phyloP scores from a whole-genome alignment of 2,797 vertebrate species.

The Gallinago stenura region DNA sequence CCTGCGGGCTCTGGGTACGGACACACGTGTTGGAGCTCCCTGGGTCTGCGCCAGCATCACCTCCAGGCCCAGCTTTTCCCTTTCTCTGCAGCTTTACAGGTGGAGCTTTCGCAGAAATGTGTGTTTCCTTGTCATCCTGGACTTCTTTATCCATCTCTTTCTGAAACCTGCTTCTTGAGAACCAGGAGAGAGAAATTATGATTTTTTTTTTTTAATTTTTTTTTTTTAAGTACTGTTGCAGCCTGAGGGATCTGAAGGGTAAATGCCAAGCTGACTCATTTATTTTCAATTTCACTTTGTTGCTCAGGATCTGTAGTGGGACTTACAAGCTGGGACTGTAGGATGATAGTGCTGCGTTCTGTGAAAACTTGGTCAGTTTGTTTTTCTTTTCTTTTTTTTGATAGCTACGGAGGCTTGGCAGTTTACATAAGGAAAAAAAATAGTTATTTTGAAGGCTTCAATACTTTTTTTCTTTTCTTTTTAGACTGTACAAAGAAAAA shows the following conservation, averaged over 20 bases:
- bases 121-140: background rate
- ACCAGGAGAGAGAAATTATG: background rate
- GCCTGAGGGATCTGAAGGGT: background rate
- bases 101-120: background rate
- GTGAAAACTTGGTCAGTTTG: background rate
- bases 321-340: background rate
- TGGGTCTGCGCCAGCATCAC: rapidly evolving
- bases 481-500: background rate
- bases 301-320: background rate
- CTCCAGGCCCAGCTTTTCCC: background rate
- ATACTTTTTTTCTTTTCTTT: background rate
- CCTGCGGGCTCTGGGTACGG: background rate
- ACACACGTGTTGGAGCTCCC: background rate
- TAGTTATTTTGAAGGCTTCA: background rate
- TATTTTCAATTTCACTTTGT: background rate
- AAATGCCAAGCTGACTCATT: background rate
- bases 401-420: background rate
- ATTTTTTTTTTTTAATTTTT: background rate
- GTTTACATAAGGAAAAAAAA: background rate
- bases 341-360: background rate
- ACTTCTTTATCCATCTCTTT: background rate
- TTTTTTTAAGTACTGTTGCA: background rate
- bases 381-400: background rate
- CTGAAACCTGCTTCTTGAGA: background rate
- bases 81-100: background rate